Evolutionary conservation across 2,888 invertebrate genomes (phyloP).

Genomic region (Drosophila aldrichi): DNA sequence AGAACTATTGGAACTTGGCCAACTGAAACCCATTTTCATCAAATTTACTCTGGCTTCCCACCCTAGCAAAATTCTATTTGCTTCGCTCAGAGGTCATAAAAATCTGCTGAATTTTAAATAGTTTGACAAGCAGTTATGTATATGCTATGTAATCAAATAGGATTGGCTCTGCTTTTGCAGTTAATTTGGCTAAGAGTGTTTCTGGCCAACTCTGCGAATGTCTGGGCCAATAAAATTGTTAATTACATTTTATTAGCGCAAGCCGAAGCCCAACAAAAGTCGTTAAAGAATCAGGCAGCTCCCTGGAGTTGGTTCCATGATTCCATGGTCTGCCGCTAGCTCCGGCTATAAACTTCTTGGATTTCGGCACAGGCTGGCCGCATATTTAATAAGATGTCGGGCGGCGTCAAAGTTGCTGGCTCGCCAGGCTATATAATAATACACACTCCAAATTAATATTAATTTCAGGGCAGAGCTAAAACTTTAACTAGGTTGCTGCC

Average conservation of each 20-base stretch:
- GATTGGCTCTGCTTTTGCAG: background rate
- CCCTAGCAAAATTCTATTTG: background rate
- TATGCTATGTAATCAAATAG: background rate
- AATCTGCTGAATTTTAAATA: background rate
- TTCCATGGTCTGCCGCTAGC: slow-evolving; percentile 3
- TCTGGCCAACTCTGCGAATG: slow-evolving; percentile 36
- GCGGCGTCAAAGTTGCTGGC: slow-evolving; percentile 41
- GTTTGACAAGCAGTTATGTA: background rate
- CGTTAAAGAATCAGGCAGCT: slow-evolving; percentile 36
- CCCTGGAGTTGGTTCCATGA: slow-evolving; percentile 3
- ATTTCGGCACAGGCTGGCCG: slow-evolving; percentile 43
- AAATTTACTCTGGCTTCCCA: background rate
- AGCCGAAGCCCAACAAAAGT: slow-evolving; percentile 46
- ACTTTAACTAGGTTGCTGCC: slow-evolving; percentile 36
- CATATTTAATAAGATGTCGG: slow-evolving; percentile 68
- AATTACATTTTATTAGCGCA: slow-evolving; percentile 74
- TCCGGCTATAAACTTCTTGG: slow-evolving; percentile 31
- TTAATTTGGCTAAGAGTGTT: slow-evolving; percentile 15
- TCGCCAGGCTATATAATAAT: slow-evolving; percentile 60
- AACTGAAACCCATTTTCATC: background rate
- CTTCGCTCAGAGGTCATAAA: background rate
- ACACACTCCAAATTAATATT: slow-evolving; percentile 73
- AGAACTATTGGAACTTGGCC: background rate
- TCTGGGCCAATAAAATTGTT: slow-evolving; percentile 67
- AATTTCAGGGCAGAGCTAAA: slow-evolving; percentile 55